Evolutionary conservation across 2,888 invertebrate genomes (phyloP), one percentile per base, ranked within the genome.

Genomic region (Pseudococcus viburni): DNA sequence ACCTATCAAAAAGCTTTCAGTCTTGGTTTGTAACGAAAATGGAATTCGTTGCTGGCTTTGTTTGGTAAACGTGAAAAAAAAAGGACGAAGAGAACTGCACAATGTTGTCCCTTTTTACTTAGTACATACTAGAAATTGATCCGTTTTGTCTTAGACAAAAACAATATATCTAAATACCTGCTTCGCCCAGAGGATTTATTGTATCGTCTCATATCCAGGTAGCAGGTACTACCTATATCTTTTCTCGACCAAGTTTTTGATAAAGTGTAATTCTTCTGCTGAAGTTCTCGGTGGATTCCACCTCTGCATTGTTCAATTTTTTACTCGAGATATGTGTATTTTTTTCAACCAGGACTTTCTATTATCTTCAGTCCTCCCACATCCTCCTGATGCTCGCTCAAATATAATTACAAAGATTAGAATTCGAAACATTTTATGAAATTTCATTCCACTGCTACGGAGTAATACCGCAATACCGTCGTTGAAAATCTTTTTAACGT

Each of bases 1-100:
- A 87, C 87, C 87, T 87, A 87, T 87, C 87, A 87, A 87, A 87
- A 87, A 87, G 87, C 87, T 87, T 87, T 87, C 87, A 87, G 87
- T 87, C 87, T 87, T 87, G 87, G 77, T 87, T 77, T 87, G 87
- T 80, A 87, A 51, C 87, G 87, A 87, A 87, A 87, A 87, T 87
- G 87, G 87, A 87, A 80, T 87, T 87, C 80, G 87, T 87, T 87
- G 87, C 48, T 77, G 87, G 77, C 55, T 73, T 77, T 80, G 80
- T 80, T 77, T 77, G 77, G 77, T 77, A 42, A 77, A 77, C 77
- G 77, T 77, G 12, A 42, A 84, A 51, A 84, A 84, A 51, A 84
- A 51, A 55, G 48, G 22, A 83, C 39, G 42, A 42, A 39, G 42
- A 83, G 48, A 42, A 48, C 26, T 84, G 15, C 26, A 42, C 42